A percentile compares a stretch with the other conserved stretches of the same genome.
phyloP scores from a whole-genome alignment of 2,888 invertebrate species.

The Drosophila fulvimacula region DNA sequence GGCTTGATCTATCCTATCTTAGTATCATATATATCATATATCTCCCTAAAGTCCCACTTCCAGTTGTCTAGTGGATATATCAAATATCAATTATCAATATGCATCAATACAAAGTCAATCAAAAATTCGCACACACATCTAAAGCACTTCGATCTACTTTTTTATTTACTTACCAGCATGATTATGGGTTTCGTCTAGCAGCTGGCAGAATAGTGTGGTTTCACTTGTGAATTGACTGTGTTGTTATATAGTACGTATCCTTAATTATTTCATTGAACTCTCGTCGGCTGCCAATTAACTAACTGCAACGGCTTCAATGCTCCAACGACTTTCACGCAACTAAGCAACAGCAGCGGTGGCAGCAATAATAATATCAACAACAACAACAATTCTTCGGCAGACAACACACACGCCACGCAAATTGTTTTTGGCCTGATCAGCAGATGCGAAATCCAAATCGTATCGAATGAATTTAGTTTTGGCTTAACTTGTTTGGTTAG shows the following conservation, averaged over 20 bases:
- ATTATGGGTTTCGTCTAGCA: conserved; percentile 19
- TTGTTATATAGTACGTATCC: conserved; percentile 48
- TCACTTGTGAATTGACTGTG: conserved; percentile 27
- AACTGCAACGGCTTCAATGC: conserved; percentile 35
- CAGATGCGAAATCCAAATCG: conserved; percentile 29
- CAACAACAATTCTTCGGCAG: conserved; percentile 12
- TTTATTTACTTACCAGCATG: conserved; percentile 51
- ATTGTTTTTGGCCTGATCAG: conserved; percentile 49
- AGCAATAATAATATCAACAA: conserved; percentile 17
- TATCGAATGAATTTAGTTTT: conserved; percentile 10
- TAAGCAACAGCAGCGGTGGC: conserved; percentile 13
- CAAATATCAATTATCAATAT: neutral
- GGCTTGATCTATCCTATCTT: no score
- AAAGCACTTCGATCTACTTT: neutral
- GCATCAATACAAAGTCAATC: neutral
- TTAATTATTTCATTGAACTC: conserved; percentile 68
- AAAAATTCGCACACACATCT: neutral
- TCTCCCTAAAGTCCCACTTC: neutral
- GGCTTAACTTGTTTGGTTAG: conserved; percentile 5
- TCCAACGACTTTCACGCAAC: conserved; percentile 74
- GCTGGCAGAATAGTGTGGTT: conserved; percentile 18
- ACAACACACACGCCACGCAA: conserved; percentile 72
- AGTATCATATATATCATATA: no score
- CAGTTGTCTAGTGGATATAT: neutral
- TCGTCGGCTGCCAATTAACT: conserved; percentile 27